Evolutionary conservation across 2,113 vertebrate species (phyloP).

Genomic region (Crotalus viridis): DNA sequence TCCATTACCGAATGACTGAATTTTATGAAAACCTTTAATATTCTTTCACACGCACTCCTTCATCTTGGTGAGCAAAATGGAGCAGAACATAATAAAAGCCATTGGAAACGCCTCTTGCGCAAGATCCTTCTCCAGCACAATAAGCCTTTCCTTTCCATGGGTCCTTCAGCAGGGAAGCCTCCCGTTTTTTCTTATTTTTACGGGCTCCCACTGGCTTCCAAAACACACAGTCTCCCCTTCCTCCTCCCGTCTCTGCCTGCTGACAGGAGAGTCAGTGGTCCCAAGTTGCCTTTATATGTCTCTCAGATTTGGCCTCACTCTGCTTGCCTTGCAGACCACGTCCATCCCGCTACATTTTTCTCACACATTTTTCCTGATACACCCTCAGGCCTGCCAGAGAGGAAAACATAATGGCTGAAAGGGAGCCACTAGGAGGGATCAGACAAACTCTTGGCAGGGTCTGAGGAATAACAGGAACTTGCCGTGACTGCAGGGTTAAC

Average conservation of each 20-base stretch:
- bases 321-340: background rate
- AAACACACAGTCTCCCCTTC: too few species aligned
- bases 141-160: background rate
- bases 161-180: background rate
- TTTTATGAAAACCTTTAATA: background rate
- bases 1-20: background rate
- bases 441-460: background rate
- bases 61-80: background rate
- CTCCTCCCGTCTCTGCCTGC: accelerated
- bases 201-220: background rate
- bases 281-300: background rate
- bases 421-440: background rate
- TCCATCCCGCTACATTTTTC: background rate
- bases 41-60: background rate
- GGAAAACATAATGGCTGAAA: background rate
- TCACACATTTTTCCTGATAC: background rate
- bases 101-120: background rate
- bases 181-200: background rate
- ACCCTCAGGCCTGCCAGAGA: conserved; percentile 9
- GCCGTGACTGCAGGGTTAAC: accelerated
- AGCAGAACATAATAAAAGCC: background rate
- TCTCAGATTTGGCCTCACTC: background rate
- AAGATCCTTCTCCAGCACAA: background rate
- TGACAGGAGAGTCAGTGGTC: background rate
- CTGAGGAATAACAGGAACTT: background rate